Base-by-base conservation (phyloP, 2,888 invertebrate species). In the Chaitophorus viminalis region DNA sequence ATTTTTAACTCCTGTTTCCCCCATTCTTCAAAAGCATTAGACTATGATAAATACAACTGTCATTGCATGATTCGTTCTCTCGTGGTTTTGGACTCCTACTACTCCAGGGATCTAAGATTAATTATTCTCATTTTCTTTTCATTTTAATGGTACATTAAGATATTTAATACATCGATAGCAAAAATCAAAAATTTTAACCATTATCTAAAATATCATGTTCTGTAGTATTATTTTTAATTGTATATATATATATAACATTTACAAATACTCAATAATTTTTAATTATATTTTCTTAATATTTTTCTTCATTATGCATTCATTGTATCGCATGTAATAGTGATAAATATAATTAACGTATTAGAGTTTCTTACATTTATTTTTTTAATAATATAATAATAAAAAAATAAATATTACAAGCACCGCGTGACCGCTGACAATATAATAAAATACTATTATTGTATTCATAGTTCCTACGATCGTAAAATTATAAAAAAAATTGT, bases 1-100 rank as follows among this genome's bases (percentile, higher is more conserved):
- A 78, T 86, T 86, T 83, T 82, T 52, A 70, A 82, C 82, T 82
- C 82, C 14, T 21, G 60, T 60, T 75, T 74, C 0, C 29, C 82
- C 78, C 21, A 82, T 68, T 52, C 31, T 21, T 70, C n/a, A 77
- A 52, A 29, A 54, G 46, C 78, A 79, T 54, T 79, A 70, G 36
- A 79, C 86, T 78, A 54, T 78, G 68, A 86, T 86, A 86, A 86
- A 86, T 77, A 83, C 36, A 83, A 75, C 36, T 83, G 83, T 83
- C 75, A 60, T 60, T 83, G 74, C 82, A 75, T 39, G 75, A 75
- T 75, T 60, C 39, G 75, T 21, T 74, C 82, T 72, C 82, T 72
- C 29, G n/a, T n/a, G 54, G 82, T 74, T 74, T 82, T 29, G 11
- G 60, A 29, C 39, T 29, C n/a, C n/a, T n/a, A n/a, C n/a, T n/a